Percentiles rank a stretch among this genome's conserved stretches.
Evolutionary conservation across 2,113 vertebrate species (phyloP).

Genomic region (Sylvilagus bachmani): DNA sequence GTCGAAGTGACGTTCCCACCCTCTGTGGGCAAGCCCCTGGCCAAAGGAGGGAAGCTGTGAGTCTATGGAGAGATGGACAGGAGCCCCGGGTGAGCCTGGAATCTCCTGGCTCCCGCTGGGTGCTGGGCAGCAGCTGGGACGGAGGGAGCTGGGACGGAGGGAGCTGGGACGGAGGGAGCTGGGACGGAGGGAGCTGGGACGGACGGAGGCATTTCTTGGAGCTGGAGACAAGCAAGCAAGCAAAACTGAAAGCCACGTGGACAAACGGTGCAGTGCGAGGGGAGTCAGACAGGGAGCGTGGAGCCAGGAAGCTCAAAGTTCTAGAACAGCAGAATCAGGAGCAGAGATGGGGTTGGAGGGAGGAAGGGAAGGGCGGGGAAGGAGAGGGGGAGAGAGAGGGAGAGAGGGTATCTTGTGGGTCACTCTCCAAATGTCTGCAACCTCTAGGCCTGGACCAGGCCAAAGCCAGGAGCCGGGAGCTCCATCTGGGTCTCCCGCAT

Average conservation of each 20-base stretch:
- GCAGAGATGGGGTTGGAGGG: too few species aligned
- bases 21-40: constrained; percentile 23
- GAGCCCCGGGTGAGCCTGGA: background rate
- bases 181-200: background rate
- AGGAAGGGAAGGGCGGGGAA: too few species aligned
- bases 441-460: too few species aligned
- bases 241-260: background rate
- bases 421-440: too few species aligned
- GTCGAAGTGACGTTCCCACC: background rate
- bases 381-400: too few species aligned
- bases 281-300: background rate
- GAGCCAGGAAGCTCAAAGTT: background rate
- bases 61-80: background rate
- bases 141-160: background rate
- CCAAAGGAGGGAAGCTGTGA: background rate
- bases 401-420: too few species aligned
- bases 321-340: background rate
- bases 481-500: too few species aligned
- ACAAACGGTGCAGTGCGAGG: background rate
- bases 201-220: background rate
- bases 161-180: background rate
- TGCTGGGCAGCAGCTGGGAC: background rate
- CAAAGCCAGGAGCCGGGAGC: too few species aligned
- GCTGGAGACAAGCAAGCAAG: background rate
- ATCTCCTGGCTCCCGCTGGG: fast-evolving